Evolutionary conservation across 2,113 vertebrate species (phyloP).

Genomic region (Thunnus maccoyii): DNA sequence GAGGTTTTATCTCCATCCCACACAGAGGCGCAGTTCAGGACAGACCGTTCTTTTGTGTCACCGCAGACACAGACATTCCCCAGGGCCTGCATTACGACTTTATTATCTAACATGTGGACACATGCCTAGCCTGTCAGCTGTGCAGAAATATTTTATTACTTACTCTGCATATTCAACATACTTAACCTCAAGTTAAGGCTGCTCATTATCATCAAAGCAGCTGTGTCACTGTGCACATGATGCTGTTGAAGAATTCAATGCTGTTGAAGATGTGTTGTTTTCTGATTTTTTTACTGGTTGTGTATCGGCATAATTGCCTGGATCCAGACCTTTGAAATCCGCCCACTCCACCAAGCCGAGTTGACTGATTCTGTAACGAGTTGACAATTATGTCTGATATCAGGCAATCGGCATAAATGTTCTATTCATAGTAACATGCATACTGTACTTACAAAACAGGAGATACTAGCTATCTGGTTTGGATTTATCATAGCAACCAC

Average conservation of each 20-base stretch:
- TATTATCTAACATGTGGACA: not conserved
- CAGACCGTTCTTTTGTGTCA: constrained; percentile 14
- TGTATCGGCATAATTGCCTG: not conserved
- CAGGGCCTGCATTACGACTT: not conserved
- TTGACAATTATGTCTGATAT: too few species aligned
- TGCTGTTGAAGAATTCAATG: constrained; percentile 1
- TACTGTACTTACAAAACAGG: not conserved
- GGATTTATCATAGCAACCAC: not conserved
- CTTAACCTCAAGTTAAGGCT: not conserved
- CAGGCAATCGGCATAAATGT: too few species aligned
- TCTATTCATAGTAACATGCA: not conserved
- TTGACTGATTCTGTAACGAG: too few species aligned
- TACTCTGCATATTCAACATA: constrained; percentile 29
- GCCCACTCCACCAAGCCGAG: too few species aligned
- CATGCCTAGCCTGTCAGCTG: constrained; percentile 29
- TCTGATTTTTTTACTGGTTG: not conserved
- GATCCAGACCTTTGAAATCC: too few species aligned
- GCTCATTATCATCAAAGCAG: constrained; percentile 7
- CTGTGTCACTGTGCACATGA: not conserved
- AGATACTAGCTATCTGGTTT: not conserved
- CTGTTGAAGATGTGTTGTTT: constrained; percentile 2
- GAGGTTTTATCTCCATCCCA: constrained; percentile 41
- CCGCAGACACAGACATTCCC: constrained; percentile 36
- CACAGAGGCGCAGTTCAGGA: constrained; percentile 18
- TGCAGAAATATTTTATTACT: constrained; percentile 7